A percentile compares a stretch with the other conserved stretches of the same genome.
Conservation (phyloP, 2,113 vertebrate genomes). For the Phalacrocorax aristotelis region DNA sequence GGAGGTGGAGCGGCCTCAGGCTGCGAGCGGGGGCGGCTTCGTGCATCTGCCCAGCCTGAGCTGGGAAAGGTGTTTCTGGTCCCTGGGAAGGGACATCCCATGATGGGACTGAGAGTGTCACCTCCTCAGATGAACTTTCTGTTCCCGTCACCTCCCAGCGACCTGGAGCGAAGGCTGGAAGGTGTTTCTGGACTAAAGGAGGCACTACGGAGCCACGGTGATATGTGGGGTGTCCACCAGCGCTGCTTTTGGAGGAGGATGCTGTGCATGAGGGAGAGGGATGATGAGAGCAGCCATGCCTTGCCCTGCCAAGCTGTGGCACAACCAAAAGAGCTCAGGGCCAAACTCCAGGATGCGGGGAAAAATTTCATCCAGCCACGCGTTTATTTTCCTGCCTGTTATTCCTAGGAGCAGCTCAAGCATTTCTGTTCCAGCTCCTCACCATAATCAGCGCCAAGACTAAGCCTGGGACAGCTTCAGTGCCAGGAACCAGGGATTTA, state of each 20-base stretch:
- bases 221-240: neutral
- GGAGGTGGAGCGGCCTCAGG: neutral
- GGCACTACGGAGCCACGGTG: rapidly evolving
- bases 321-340: neutral
- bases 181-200: neutral
- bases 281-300: neutral
- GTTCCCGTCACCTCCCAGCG: neutral
- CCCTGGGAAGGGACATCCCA: neutral
- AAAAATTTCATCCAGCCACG: neutral
- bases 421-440: neutral
- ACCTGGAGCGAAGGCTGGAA: neutral
- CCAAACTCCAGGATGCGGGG: neutral
- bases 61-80: neutral
- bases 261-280: neutral
- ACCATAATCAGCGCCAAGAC: neutral
- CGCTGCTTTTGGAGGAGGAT: neutral
- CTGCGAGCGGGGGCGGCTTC: rapidly evolving
- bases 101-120: neutral
- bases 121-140: neutral
- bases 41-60: rapidly evolving
- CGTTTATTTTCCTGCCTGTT: neutral
- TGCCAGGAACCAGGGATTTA: neutral
- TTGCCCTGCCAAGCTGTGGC: neutral
- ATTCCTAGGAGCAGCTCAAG: neutral
- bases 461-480: neutral